These are phyloP conservation scores for Megaleporinus macrocephalus DNA, from an alignment of 2,113 vertebrate species.

Conservation along the genomic window DNA sequence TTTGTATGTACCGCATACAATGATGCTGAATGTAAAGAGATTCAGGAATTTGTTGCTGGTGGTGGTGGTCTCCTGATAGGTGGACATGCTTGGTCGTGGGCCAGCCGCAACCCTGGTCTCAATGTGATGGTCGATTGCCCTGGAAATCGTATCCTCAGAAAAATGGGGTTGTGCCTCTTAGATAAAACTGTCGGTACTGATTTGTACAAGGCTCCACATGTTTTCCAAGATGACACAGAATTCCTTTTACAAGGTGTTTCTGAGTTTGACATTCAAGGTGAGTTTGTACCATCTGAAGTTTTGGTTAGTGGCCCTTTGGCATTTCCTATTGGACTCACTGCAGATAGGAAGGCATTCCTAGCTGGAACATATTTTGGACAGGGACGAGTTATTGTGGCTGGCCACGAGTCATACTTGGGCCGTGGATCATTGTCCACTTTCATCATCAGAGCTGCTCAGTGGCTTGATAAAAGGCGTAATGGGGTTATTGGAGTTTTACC, in stretches of 20 bases:
- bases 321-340: too few species aligned
- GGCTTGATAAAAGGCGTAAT: too few species aligned
- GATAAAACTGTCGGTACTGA: slow-evolving; percentile 58
- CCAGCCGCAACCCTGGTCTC: slow-evolving; percentile 57
- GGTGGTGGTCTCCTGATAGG: slow-evolving; percentile 82
- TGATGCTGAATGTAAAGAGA: slow-evolving; percentile 51
- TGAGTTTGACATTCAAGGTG: too few species aligned
- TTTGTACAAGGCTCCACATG: slow-evolving; percentile 52
- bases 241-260: slow-evolving; percentile 52
- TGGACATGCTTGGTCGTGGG: slow-evolving; percentile 85
- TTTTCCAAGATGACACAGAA: slow-evolving; percentile 41
- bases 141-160: slow-evolving; percentile 85
- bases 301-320: too few species aligned
- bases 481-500: too few species aligned
- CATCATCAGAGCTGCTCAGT: too few species aligned
- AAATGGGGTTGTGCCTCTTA: slow-evolving; percentile 85
- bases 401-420: too few species aligned
- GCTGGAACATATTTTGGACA: too few species aligned
- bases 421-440: too few species aligned
- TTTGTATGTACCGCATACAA: slow-evolving; percentile 57
- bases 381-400: too few species aligned
- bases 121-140: slow-evolving; percentile 73
- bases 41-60: slow-evolving; percentile 70
- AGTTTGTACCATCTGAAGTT: too few species aligned
- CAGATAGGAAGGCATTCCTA: too few species aligned